Evolutionary conservation across 2,797 vertebrate species (phyloP).

Genomic region (Pterois miles): DNA sequence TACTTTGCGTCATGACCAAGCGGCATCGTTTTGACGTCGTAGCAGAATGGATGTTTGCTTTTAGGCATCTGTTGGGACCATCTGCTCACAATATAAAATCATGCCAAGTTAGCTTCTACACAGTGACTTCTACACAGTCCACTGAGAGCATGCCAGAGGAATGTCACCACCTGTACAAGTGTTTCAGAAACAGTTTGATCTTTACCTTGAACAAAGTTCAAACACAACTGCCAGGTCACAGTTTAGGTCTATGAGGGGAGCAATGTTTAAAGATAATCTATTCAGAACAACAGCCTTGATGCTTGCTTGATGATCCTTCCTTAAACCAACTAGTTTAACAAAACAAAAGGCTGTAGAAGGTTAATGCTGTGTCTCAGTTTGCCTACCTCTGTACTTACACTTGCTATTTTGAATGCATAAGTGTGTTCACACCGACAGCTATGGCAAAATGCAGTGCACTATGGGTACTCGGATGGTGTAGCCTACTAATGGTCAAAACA

Average conservation of each 20-base stretch:
- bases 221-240: background rate
- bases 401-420: background rate
- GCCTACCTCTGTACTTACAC: background rate
- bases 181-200: slow-evolving; percentile 8
- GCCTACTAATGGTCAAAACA: too few species aligned
- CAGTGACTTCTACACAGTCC: slow-evolving; percentile 17
- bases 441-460: too few species aligned
- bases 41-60: slow-evolving; percentile 49
- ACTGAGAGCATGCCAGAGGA: slow-evolving; percentile 23
- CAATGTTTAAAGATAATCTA: background rate
- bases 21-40: slow-evolving; percentile 16
- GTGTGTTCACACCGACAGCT: background rate
- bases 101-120: slow-evolving; percentile 30
- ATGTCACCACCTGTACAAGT: background rate
- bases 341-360: background rate
- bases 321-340: background rate
- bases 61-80: slow-evolving; percentile 60
- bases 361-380: background rate
- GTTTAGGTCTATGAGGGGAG: background rate
- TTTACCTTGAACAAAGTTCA: background rate
- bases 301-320: background rate
- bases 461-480: too few species aligned
- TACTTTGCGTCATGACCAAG: slow-evolving; percentile 33
- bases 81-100: slow-evolving; percentile 48
- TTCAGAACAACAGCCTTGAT: background rate